Evolutionary conservation across 2,888 invertebrate genomes (phyloP), one percentile per base, ranked within the genome.

Genomic region (Lepidochitona cinerea): DNA sequence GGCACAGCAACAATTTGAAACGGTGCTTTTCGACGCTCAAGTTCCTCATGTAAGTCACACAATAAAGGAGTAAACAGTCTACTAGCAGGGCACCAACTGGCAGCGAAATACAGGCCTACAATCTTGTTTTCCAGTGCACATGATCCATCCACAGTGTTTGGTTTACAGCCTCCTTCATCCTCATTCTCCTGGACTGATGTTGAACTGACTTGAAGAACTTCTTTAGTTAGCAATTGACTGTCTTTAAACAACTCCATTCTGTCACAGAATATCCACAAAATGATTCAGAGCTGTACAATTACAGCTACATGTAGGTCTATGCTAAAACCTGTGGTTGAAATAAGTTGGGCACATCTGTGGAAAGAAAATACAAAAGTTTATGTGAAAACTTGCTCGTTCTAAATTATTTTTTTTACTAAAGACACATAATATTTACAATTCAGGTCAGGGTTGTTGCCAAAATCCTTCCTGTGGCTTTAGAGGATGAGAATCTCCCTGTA

Each of bases 11-110:
- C 80, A 7, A 87, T 74, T 70, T 85, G 82, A 73, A 87, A 84
- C 18, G 81, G 82, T 3, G 81, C 76, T 32, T 78, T 75, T 37
- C 83, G 71, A 14, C 72, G 69, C 26, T 72, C 64, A 14, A 85
- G 72, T 68, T 84, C 85, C 1, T 80, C 78, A 68, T 85, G 82
- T 18, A 85, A 53, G 0, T 81, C 76, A 54, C 82, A 77, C 35
- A 88, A 68, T 9, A 81, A 9, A 0, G 84, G 82, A 4, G 84
- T 82, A 69, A 87, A 87, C 70, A 83, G 77, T 64, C 79, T 82
- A 72, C 87, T 85, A 0, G 87, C 84, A 5, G 85, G 84, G 68
- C 86, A 86, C 87, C 87, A 87, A 0, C 81, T 75, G 2, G 87
- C 87, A 5, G 85, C 82, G 76, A 87, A 87, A 71, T 83, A 85